phyloP scores from a whole-genome alignment of 2,113 vertebrate species.

The Chloropsis hardwickii region DNA sequence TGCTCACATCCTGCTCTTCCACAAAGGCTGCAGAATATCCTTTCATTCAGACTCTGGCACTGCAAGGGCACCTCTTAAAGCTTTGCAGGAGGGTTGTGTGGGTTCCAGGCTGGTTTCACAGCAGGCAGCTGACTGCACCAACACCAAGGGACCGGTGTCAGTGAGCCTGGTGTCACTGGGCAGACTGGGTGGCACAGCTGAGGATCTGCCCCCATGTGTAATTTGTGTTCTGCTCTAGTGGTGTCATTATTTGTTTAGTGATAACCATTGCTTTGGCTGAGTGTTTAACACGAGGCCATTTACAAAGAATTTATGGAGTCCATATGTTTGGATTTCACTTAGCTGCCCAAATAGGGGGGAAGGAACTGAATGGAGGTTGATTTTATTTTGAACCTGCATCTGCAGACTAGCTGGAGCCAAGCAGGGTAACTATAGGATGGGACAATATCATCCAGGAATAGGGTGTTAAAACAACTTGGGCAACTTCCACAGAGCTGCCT shows the following conservation, averaged over 20 bases:
- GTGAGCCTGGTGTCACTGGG: neutral
- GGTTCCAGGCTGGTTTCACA: neutral
- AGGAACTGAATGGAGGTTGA: neutral
- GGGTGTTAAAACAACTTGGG: constrained; percentile 40
- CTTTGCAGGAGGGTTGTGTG: neutral
- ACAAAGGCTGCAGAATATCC: neutral
- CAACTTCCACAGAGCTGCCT: constrained; percentile 23
- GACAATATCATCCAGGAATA: constrained; percentile 2
- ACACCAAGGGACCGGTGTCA: neutral
- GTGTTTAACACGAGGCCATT: neutral
- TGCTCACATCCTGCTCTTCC: neutral
- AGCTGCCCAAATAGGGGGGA: neutral
- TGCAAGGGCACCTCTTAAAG: neutral
- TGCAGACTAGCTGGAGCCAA: constrained; percentile 52
- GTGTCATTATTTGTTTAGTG: constrained; percentile 1
- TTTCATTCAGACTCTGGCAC: neutral
- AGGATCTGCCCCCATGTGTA: neutral
- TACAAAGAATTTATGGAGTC: constrained; percentile 11
- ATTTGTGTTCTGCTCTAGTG: neutral
- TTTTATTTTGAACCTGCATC: constrained; percentile 14
- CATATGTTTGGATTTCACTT: constrained; percentile 25
- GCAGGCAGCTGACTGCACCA: neutral
- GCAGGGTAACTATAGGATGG: constrained; percentile 11
- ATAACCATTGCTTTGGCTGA: constrained; percentile 28
- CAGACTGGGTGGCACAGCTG: neutral